A percentile compares a stretch with the other conserved stretches of the same genome.
These are phyloP conservation scores for Vanessa cardui DNA, from an alignment of 2,888 invertebrate genomes.

Conservation along the genomic window DNA sequence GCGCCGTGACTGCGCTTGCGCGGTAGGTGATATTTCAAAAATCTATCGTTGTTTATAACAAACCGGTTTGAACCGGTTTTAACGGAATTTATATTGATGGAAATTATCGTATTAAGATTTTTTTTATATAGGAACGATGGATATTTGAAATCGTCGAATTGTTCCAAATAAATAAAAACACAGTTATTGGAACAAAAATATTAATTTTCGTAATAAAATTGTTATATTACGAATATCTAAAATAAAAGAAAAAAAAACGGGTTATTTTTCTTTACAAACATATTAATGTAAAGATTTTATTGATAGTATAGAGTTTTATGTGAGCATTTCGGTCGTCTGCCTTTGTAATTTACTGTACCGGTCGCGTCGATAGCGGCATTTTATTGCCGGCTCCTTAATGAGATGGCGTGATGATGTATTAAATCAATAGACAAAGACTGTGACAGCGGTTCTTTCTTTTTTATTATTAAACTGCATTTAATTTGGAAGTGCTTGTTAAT, in stretches of 20 bases:
- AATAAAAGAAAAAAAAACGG: background rate
- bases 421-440: constrained; percentile 40
- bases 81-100: background rate
- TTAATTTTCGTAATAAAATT: background rate
- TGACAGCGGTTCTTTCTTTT: constrained; percentile 17
- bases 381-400: constrained; percentile 45
- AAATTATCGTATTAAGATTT: background rate
- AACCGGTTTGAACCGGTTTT: background rate
- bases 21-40: background rate
- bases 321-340: constrained; percentile 45
- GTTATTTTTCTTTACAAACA: background rate
- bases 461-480: constrained; percentile 1
- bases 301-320: constrained; percentile 43
- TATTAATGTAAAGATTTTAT: constrained; percentile 13
- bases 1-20: constrained; percentile 2
- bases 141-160: too few species aligned
- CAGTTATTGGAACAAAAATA: too few species aligned
- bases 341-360: constrained; percentile 43
- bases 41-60: background rate
- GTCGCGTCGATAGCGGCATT: constrained; percentile 38
- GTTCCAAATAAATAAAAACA: too few species aligned
- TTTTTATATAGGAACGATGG: too few species aligned
- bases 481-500: background rate
- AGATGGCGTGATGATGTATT: constrained; percentile 44
- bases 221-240: background rate